phyloP scores from a whole-genome alignment of 2,797 vertebrate species.

The Falco novaeseelandiae region DNA sequence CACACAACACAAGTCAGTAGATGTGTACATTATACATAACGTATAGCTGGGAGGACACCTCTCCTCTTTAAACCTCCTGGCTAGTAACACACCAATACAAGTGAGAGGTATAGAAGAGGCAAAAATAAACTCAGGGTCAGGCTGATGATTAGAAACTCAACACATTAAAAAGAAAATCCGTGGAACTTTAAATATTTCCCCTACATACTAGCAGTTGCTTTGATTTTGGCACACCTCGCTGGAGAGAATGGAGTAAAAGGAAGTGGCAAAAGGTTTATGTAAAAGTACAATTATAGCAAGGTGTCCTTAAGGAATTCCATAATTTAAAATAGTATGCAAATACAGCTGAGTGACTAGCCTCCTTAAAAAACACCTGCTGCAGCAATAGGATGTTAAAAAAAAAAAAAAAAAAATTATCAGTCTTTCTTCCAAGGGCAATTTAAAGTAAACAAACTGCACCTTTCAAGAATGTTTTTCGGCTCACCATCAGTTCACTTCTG shows the following conservation, averaged over 20 bases:
- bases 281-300: neutral
- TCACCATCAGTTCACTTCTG: neutral
- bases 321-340: neutral
- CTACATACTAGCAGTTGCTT: neutral
- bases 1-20: neutral
- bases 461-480: neutral
- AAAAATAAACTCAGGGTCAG: neutral
- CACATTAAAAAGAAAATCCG: neutral
- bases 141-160: neutral
- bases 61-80: neutral
- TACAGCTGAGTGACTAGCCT: neutral
- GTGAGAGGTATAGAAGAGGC: neutral
- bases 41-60: neutral
- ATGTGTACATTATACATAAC: accelerated
- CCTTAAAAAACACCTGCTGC: neutral
- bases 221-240: neutral
- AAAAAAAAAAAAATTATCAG: neutral
- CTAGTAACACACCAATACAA: neutral
- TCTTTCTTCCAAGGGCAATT: neutral
- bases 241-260: neutral
- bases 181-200: neutral
- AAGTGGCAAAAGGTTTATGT: accelerated
- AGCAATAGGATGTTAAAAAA: neutral
- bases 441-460: neutral
- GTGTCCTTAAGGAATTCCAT: neutral